Evolutionary conservation across 2,797 vertebrate genomes (phyloP), one percentile per base, ranked within the genome.

Genomic region (Gymnothorax javanicus): DNA sequence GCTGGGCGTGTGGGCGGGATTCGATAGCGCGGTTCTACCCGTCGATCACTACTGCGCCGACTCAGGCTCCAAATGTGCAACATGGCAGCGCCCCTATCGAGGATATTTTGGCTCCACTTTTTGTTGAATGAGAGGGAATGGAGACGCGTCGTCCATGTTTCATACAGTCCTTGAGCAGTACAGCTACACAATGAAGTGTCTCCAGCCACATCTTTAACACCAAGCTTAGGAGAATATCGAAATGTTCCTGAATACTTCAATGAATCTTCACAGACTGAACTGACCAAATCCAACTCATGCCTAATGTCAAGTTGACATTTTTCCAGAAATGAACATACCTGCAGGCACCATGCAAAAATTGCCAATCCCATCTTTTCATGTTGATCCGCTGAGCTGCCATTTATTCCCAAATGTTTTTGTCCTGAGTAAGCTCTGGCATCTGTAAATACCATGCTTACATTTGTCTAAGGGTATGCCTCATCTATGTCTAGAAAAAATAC

Each of bases 361-460:
- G 4, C 13, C 67, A 71, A n/a, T 5, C 23, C 43, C 11, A 73
- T 54, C 50, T 12, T 12, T 81, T 81, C 9, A 13, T 56, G 52
- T 56, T 0, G 23, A 43, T 81, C 12, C 17, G 23, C 79, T 58
- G 52, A 82, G 79, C 9, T 50, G 7, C 23, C 20, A n/a, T 57
- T 82, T 8, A 58, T 23, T 54, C 33, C 52, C 60, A 15, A 64
- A 50, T 67, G 67, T n/a, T 84, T 33, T 11, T 83, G 77, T 43
- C 64, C n/a, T 73, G 33, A 54, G 11, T 56, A 57, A 33, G 83
- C 43, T 23, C 23, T 25, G 54, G 12, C 15, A 50, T 23, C 33
- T 13, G 67, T 33, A 84, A 79, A 81, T 83, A 57, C 75, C 87
- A 84, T n/a, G 71, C 86, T 84, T 84, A 84, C 58, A 84, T 84